phyloP scores from a whole-genome alignment of 2,888 invertebrate species.

The Leptothorax acervorum region DNA sequence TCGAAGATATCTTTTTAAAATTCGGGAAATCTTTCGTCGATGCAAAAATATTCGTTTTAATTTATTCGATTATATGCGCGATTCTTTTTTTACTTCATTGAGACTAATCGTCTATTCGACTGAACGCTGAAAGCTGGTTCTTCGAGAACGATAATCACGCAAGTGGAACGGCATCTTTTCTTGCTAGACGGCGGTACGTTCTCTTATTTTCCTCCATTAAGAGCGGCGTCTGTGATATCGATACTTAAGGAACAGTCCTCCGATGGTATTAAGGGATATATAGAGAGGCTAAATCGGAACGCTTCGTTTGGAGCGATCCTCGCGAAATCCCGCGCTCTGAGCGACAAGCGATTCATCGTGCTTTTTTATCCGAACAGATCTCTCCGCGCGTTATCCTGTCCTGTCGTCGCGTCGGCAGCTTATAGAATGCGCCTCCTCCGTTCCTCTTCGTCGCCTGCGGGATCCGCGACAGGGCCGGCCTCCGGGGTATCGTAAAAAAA shows the following conservation, averaged over 20 bases:
- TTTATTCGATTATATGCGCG: not conserved
- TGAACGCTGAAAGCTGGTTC: not conserved
- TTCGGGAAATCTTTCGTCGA: not conserved
- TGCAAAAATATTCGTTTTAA: not conserved
- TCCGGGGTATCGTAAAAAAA: conserved; percentile 57
- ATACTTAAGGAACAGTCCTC: conserved; percentile 25
- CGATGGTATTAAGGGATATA: conserved; percentile 45
- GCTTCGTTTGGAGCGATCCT: conserved; percentile 10
- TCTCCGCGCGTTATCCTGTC: conserved; percentile 20
- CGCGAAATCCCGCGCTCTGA: conserved; percentile 32
- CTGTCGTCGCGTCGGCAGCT: conserved; percentile 26
- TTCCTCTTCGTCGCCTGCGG: conserved; percentile 11
- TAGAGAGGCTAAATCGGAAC: conserved; percentile 22
- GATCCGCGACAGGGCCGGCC: conserved; percentile 11
- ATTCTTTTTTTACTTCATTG: not conserved
- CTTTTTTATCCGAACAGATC: conserved; percentile 25
- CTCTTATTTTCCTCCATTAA: conserved; percentile 28
- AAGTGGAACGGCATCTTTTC: not conserved
- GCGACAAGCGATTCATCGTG: conserved; percentile 40
- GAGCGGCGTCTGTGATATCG: conserved; percentile 10
- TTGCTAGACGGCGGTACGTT: not conserved
- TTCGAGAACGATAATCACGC: conserved; percentile 5
- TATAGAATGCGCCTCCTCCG: conserved; percentile 16
- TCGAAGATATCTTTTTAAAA: not conserved
- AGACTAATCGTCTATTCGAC: not conserved